phyloP scores from a whole-genome alignment of 2,888 invertebrate species.

The Neoascia interrupta region DNA sequence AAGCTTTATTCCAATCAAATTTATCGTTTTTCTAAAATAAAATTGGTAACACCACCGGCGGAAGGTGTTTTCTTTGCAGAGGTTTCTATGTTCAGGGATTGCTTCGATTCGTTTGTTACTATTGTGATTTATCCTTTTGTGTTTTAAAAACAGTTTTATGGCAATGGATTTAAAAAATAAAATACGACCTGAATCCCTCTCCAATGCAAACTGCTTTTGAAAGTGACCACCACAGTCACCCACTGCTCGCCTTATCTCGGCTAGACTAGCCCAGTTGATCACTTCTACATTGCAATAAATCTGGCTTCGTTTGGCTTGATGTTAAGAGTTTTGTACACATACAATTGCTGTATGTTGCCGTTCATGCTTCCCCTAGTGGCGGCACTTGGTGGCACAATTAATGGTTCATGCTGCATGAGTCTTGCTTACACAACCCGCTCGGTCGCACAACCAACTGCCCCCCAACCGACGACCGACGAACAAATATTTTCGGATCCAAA shows the following conservation, averaged over 20 bases:
- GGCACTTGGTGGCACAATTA: conserved; percentile 52
- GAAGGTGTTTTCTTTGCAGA: too few species aligned
- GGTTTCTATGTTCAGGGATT: too few species aligned
- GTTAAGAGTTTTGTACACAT: conserved; percentile 41
- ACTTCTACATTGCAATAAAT: conserved; percentile 55
- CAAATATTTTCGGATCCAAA: conserved; percentile 27
- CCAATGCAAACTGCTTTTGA: conserved; percentile 26
- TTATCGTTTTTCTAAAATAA: too few species aligned
- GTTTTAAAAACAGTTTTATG: too few species aligned
- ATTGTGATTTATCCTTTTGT: too few species aligned
- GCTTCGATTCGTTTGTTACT: too few species aligned
- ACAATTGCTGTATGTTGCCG: conserved; percentile 12
- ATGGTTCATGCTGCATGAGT: conserved; percentile 64
- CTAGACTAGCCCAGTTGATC: conserved; percentile 53
- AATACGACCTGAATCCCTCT: too few species aligned
- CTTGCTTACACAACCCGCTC: conserved; percentile 52
- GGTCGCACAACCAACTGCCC: conserved; percentile 16
- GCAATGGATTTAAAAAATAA: too few species aligned
- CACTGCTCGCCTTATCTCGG: conserved; percentile 35
- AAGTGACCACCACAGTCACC: conserved; percentile 44
- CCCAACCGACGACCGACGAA: too few species aligned
- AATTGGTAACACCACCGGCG: too few species aligned
- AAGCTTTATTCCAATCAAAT: too few species aligned
- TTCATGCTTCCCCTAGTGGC: conserved; percentile 31
- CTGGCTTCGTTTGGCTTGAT: conserved; percentile 29